These are phyloP conservation scores for Sebastes steindachneri DNA, from an alignment of 2,797 vertebrate genomes.

Conservation along the genomic window DNA sequence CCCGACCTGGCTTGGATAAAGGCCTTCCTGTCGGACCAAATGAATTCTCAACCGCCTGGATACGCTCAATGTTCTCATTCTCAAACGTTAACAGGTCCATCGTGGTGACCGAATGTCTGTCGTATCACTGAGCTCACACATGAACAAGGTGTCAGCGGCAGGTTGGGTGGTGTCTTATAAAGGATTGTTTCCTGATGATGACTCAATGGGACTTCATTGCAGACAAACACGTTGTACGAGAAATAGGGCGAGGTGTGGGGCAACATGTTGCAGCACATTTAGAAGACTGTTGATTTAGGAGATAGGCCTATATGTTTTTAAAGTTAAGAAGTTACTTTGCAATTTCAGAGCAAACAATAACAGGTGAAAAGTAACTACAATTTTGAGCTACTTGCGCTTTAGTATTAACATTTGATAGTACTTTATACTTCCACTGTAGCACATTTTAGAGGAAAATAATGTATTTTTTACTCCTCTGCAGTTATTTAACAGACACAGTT, in stretches of 20 bases:
- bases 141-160: background rate
- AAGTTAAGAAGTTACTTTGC: background rate
- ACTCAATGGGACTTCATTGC: background rate
- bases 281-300: background rate
- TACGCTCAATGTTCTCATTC: constrained; percentile 85
- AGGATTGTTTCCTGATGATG: background rate
- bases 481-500: background rate
- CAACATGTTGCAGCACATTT: rapidly evolving
- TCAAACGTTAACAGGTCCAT: constrained; percentile 80
- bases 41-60: constrained; percentile 85
- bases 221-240: background rate
- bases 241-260: background rate
- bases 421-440: background rate
- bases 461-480: background rate
- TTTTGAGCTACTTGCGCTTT: background rate
- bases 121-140: rapidly evolving
- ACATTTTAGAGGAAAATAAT: background rate
- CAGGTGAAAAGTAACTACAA: background rate
- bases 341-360: background rate
- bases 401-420: background rate
- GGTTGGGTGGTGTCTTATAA: background rate
- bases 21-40: constrained; percentile 1
- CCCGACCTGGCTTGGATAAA: constrained; percentile 80
- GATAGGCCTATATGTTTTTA: background rate
- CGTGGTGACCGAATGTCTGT: constrained; percentile 33